These are phyloP conservation scores for Artemisiospiza belli DNA, from an alignment of 2,113 vertebrate genomes.

Conservation along the genomic window DNA sequence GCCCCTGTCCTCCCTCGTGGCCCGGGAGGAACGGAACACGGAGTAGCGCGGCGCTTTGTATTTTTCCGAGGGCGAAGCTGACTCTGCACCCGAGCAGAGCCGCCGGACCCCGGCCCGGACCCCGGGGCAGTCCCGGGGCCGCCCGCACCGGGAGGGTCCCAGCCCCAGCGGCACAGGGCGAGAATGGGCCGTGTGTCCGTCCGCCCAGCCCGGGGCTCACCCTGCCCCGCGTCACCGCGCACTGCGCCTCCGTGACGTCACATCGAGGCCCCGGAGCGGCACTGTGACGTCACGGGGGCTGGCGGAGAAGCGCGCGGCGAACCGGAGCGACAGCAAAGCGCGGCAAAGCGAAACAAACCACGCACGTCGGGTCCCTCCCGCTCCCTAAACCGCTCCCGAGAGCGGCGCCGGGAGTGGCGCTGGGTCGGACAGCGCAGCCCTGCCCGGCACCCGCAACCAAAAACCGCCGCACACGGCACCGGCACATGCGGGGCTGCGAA, in stretches of 20 bases:
- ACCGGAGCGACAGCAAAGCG: not conserved
- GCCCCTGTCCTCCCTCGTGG: no score
- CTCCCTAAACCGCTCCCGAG: not conserved
- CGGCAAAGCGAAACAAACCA: not conserved
- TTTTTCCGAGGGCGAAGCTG: not conserved
- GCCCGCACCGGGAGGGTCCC: no score
- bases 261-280: not conserved
- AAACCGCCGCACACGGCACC: not conserved
- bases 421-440: fast-evolving
- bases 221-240: not conserved
- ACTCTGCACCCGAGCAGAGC: not conserved
- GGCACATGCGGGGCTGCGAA: fast-evolving
- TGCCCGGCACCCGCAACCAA: fast-evolving
- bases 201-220: no score
- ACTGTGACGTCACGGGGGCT: not conserved
- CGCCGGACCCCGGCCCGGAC: not conserved
- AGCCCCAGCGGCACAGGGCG: no score
- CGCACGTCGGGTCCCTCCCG: fast-evolving
- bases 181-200: not conserved
- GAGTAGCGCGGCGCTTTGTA: fast-evolving
- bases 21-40: not conserved
- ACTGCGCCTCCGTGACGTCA: not conserved
- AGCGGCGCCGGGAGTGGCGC: not conserved
- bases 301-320: fast-evolving
- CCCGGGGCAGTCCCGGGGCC: no score